A percentile compares a stretch with the other conserved stretches of the same genome.
phyloP scores from a whole-genome alignment of 1,140 invertebrate genomes.

The Drosophila simulans region DNA sequence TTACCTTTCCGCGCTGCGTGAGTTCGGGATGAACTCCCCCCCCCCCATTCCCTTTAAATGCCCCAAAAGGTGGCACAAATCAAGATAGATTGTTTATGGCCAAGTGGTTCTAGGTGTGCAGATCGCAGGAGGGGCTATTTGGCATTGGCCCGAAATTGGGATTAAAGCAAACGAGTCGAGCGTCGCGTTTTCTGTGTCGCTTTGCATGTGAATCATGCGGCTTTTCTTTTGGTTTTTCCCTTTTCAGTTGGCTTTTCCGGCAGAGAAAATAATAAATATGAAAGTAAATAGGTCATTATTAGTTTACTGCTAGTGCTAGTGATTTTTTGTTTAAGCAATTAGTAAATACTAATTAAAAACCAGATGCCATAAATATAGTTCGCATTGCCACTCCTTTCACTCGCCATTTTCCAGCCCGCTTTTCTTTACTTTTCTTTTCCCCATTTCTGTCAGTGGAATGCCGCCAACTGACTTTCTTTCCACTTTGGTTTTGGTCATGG shows the following conservation, averaged over 20 bases:
- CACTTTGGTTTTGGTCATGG: slow-evolving; percentile 50
- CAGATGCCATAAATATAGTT: neutral
- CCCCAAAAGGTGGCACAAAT: slow-evolving; percentile 40
- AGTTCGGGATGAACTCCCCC: no score
- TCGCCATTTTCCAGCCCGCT: slow-evolving; percentile 1
- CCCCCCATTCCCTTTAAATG: slow-evolving; percentile 1
- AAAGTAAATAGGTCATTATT: no score
- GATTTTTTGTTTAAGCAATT: no score
- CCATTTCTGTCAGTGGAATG: slow-evolving; percentile 5
- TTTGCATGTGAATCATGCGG: slow-evolving; percentile 72
- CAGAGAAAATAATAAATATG: no score
- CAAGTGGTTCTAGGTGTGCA: slow-evolving; percentile 21
- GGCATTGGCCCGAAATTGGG: slow-evolving; percentile 24
- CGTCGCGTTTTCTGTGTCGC: slow-evolving; percentile 57
- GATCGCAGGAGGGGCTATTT: slow-evolving; percentile 15
- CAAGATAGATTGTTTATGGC: slow-evolving; percentile 73
- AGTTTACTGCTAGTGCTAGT: no score
- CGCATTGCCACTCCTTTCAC: neutral
- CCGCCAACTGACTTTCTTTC: slow-evolving; percentile 51
- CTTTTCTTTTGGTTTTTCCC: slow-evolving; percentile 58
- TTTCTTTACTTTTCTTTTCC: slow-evolving; percentile 35
- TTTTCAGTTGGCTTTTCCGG: slow-evolving; percentile 17
- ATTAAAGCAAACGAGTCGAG: slow-evolving; percentile 42
- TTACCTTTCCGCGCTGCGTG: slow-evolving; percentile 64
- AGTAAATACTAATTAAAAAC: no score